Base-by-base conservation (phyloP, 2,888 invertebrate species). In the Eretmocerus hayati region DNA sequence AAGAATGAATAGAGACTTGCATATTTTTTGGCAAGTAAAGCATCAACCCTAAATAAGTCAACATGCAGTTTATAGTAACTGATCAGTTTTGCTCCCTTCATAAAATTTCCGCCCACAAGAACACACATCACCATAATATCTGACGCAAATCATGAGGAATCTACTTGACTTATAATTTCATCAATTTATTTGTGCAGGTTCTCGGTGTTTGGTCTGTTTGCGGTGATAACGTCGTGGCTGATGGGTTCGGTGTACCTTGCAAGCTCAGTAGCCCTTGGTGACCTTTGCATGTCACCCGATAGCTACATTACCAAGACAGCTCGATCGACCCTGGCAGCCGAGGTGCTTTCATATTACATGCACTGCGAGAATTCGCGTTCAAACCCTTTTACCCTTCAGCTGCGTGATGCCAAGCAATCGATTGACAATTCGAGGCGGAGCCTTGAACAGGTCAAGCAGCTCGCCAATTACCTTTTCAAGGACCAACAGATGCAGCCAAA, bases 171-270 rank as follows among this genome's bases (percentile, higher is more conserved):
- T n/a, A n/a, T n/a, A n/a, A n/a, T n/a, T n/a, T n/a, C n/a, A n/a
- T n/a, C n/a, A n/a, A n/a, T n/a, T n/a, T 42, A 20, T 31, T 40
- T 13, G 61, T 67, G 9, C 62, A 78, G 79, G 57, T 90, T 92
- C 61, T 90, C 90, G 55, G 92, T 92, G 21, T 85, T 90, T 71
- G 85, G 86, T 36, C 74, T 89, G 19, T 79, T 95, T 63, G 90
- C 90, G 30, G 88, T 94, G 31, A 87, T 90, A 57, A 80, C 87
- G 48, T 90, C 90, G 56, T 94, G 92, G 88, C 77, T 90, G 60
- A 85, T 90, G 77, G 85, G 89, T 44, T 91, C 92, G 47, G 72
- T 91, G 54, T 90, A 93, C 74, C 78, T 92, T 55, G 87, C 89
- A 42, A 81, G 85, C 22, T 84, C 88, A 48, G 90, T 92, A 66